A percentile compares a stretch with the other conserved stretches of the same genome.
Evolutionary conservation across 2,797 vertebrate species (phyloP).

Genomic region (Sebastes hubbsi): DNA sequence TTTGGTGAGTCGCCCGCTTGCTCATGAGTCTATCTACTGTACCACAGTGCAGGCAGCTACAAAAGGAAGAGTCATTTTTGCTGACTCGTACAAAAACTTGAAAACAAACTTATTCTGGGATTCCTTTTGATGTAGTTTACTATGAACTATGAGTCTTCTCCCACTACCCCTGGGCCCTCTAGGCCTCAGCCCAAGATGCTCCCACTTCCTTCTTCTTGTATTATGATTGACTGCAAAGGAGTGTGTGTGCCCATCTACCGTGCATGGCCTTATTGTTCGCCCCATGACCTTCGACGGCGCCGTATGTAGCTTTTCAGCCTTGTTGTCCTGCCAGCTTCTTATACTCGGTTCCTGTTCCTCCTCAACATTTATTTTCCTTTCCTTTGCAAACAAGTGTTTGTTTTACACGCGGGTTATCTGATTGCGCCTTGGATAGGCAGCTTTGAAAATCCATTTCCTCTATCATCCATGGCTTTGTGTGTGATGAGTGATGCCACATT

Average conservation of each 20-base stretch:
- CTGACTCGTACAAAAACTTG: conserved; percentile 54
- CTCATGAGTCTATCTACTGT: conserved; percentile 36
- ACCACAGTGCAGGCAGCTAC: conserved; percentile 26
- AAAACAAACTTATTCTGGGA: conserved; percentile 61
- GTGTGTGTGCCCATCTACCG: conserved; percentile 54
- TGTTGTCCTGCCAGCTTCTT: conserved; percentile 45
- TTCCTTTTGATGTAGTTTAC: conserved; percentile 53
- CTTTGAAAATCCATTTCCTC: conserved; percentile 61
- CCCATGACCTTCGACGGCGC: conserved; percentile 23
- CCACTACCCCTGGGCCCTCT: conserved; percentile 34
- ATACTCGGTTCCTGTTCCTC: conserved; percentile 27
- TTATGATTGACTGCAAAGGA: conserved; percentile 70
- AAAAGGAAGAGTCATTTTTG: conserved; percentile 47
- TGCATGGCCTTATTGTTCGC: conserved; percentile 45
- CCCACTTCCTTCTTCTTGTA: conserved; percentile 55
- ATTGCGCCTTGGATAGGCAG: conserved; percentile 32
- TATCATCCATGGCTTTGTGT: conserved; percentile 46
- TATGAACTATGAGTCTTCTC: conserved; percentile 36
- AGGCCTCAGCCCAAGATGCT: conserved; percentile 35
- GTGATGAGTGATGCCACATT: conserved; percentile 35
- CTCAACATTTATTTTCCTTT: conserved; percentile 54
- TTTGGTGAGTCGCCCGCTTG: conserved; percentile 28
- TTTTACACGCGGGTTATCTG: conserved; percentile 42
- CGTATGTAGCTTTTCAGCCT: conserved; percentile 32
- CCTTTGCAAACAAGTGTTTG: conserved; percentile 61